Conservation (phyloP, 2,113 vertebrate genomes). For the Tupaia tana region DNA sequence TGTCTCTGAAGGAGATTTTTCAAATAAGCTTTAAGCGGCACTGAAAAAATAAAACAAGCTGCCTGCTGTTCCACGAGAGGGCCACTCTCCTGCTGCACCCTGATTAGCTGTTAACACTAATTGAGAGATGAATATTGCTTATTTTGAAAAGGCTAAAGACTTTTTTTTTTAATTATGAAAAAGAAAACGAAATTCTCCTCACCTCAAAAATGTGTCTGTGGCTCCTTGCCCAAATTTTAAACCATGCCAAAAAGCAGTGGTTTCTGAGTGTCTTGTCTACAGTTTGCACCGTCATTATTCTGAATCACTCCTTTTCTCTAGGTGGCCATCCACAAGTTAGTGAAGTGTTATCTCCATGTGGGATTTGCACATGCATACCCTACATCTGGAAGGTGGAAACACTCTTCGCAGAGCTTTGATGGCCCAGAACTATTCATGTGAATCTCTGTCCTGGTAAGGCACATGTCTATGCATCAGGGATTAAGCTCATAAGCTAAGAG, state of each 20-base stretch:
- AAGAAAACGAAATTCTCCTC: constrained; percentile 32
- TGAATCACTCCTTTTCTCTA: constrained; percentile 29
- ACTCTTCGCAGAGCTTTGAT: constrained; percentile 24
- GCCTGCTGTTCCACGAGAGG: constrained; percentile 66
- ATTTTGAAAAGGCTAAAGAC: constrained; percentile 58
- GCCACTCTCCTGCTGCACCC: constrained; percentile 48
- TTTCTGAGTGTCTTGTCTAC: constrained; percentile 22
- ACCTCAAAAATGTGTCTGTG: constrained; percentile 45
- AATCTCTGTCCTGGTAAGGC: constrained; percentile 61
- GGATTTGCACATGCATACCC: background rate
- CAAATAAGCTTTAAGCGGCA: constrained; percentile 77
- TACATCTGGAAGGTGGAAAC: constrained; percentile 51
- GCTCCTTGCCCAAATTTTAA: constrained; percentile 47
- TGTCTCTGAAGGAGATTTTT: constrained; percentile 79
- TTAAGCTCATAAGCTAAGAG: constrained; percentile 68
- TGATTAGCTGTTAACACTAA: constrained; percentile 79
- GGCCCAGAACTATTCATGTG: constrained; percentile 50
- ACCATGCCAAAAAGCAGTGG: background rate
- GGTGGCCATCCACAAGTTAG: constrained; percentile 44
- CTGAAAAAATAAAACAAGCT: constrained; percentile 76
- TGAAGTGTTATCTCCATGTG: background rate
- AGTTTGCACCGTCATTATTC: constrained; percentile 51
- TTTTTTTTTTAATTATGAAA: constrained; percentile 38
- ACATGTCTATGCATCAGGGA: constrained; percentile 29
- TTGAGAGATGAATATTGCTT: constrained; percentile 71